phyloP scores from a whole-genome alignment of 2,888 invertebrate genomes.

The Sesia apiformis region DNA sequence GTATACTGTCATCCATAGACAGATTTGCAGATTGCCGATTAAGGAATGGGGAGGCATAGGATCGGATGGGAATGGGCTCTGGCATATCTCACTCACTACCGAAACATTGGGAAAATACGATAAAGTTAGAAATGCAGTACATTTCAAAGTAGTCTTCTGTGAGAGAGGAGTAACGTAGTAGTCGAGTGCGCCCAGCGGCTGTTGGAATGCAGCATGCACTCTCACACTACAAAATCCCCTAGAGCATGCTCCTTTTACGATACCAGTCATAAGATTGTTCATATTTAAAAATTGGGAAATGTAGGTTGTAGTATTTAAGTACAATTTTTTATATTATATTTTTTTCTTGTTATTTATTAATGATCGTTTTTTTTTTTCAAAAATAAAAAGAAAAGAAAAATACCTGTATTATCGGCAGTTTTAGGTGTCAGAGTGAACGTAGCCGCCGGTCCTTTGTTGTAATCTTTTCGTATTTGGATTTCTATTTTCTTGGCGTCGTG shows the following conservation, averaged over 20 bases:
- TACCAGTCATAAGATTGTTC: too few species aligned
- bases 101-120: too few species aligned
- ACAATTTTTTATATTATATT: too few species aligned
- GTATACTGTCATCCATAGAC: neutral
- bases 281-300: too few species aligned
- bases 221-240: too few species aligned
- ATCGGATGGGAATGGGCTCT: neutral
- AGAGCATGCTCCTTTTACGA: too few species aligned
- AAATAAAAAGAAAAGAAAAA: neutral
- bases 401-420: slow-evolving; percentile 14
- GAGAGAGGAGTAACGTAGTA: neutral
- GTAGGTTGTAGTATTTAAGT: too few species aligned
- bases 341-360: too few species aligned
- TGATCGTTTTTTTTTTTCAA: too few species aligned
- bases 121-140: too few species aligned
- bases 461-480: slow-evolving; percentile 63
- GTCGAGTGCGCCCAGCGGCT: too few species aligned
- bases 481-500: slow-evolving; percentile 46
- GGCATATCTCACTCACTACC: neutral
- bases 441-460: slow-evolving; percentile 40
- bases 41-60: neutral
- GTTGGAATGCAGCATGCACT: too few species aligned
- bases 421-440: slow-evolving; percentile 17
- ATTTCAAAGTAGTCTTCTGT: neutral
- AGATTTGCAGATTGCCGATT: neutral